These are phyloP conservation scores for Rhopalosiphum nymphaeae DNA, from an alignment of 2,888 invertebrate genomes.

Conservation along the genomic window DNA sequence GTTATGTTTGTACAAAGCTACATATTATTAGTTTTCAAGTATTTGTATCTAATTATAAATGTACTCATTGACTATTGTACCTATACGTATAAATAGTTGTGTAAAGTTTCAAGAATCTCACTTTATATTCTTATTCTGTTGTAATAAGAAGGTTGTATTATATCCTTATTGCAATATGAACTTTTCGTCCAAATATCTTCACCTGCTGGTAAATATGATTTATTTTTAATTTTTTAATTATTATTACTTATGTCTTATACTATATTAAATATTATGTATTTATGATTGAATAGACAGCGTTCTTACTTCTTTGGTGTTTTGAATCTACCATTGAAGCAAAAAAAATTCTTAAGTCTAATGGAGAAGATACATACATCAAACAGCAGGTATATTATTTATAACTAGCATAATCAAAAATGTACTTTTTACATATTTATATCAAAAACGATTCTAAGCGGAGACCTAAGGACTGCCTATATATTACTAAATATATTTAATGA, in stretches of 20 bases:
- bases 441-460: no score
- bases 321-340: background rate
- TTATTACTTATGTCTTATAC: background rate
- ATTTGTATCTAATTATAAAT: no score
- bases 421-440: no score
- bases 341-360: background rate
- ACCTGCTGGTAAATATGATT: background rate
- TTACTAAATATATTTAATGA: no score
- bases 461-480: no score
- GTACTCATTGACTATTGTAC: no score
- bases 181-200: background rate
- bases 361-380: no score
- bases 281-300: background rate
- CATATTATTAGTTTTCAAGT: no score
- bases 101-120: background rate
- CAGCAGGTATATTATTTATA: background rate
- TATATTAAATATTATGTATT: background rate
- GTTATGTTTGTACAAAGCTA: no score
- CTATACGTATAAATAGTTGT: background rate
- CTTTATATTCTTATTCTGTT: background rate
- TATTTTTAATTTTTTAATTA: background rate
- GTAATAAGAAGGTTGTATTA: background rate
- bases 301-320: background rate
- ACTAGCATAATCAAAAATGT: background rate
- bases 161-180: background rate